phyloP scores from a whole-genome alignment of 2,888 invertebrate genomes.

The Baronia brevicornis region DNA sequence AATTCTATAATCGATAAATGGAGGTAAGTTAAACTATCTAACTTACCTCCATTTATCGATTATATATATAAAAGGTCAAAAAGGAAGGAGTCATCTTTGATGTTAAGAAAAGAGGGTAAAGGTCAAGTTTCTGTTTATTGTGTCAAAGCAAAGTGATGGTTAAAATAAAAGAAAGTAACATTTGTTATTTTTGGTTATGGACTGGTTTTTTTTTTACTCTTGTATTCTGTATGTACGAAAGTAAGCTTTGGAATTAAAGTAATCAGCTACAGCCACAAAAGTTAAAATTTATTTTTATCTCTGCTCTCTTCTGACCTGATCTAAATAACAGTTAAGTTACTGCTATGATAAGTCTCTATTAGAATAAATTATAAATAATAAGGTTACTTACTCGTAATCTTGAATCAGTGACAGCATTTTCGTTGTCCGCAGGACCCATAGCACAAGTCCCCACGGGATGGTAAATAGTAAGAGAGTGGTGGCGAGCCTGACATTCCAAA shows the following conservation, averaged over 20 bases:
- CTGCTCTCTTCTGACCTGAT: too few relatives aligned
- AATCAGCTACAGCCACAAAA: too few relatives aligned
- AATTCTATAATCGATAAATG: not conserved
- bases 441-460: slow-evolving; percentile 89
- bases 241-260: too few relatives aligned
- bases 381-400: slow-evolving; percentile 70
- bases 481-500: slow-evolving; percentile 83
- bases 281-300: too few relatives aligned
- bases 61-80: not conserved
- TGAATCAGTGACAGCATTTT: slow-evolving; percentile 81
- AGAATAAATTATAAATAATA: not conserved
- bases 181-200: not conserved
- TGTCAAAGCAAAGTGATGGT: too few relatives aligned
- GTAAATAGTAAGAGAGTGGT: slow-evolving; percentile 86
- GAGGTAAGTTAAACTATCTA: too few relatives aligned
- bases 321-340: too few relatives aligned
- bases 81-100: too few relatives aligned
- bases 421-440: slow-evolving; percentile 79
- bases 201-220: not conserved
- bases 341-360: not conserved
- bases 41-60: too few relatives aligned
- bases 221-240: not conserved
- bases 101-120: too few relatives aligned
- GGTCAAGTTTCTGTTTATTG: too few relatives aligned
- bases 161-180: not conserved